Base-by-base conservation (phyloP, 2,888 invertebrate genomes). In the Agonopterix subpropinquella region DNA sequence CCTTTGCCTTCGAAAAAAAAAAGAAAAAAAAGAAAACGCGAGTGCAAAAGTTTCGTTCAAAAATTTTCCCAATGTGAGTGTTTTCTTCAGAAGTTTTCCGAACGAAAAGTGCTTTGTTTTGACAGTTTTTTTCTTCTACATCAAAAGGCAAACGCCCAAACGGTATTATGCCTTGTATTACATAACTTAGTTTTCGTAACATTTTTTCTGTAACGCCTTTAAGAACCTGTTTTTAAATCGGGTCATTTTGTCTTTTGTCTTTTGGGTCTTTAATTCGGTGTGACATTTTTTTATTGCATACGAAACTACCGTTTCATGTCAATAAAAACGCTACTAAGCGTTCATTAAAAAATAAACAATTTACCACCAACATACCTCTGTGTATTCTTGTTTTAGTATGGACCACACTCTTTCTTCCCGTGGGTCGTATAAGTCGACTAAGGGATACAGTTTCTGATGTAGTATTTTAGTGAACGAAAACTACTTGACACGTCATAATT, bases 141-240 rank as follows among this genome's bases (percentile, higher is more conserved):
- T 11, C 1, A 13, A 7, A 7, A 11, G n/a, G 15, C 35, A 11
- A 41, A 5, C 9, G 41, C 4, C 11, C 50, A 48, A 50, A 49
- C 49, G 28, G 37, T 35, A 43, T 53, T 57, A 48, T 52, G 52
- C 47, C 18, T 47, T 2, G 37, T 56, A 53, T 48, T 52, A 49
- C 56, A 59, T 55, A 44, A 9, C 8, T 13, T 18, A 51, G 51
- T 55, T 54, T 57, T 56, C 56, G 54, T 57, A 57, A 56, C 51
- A 51, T 52, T 55, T 61, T 62, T 44, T 52, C 53, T 52, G 52
- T 54, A 48, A 54, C 52, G 36, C 39, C 4, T 44, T 18, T 41
- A 42, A 47, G 52, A 53, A 60, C 59, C 50, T 45, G 59, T 50
- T 53, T 50, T 53, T 49, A 50, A 28, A 50, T 55, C 44, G 47